Evolutionary conservation across 1,140 invertebrate species (phyloP).

Genomic region (Psix sp.): DNA sequence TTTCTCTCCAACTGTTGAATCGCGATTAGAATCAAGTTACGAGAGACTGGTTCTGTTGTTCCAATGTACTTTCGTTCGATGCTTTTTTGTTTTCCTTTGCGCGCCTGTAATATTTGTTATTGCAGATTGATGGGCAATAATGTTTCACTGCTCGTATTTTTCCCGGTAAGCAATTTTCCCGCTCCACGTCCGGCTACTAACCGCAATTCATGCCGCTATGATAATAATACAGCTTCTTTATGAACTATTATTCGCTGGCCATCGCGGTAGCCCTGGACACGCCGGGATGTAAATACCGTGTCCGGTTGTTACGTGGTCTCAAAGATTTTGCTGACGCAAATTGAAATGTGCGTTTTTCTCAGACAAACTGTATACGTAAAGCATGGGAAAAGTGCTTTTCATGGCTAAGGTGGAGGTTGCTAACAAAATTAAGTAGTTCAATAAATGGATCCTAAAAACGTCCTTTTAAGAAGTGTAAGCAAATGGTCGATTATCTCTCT

Average conservation of each 20-base stretch:
- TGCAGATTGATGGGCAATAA: conserved; percentile 55
- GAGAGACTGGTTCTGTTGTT: too few species aligned
- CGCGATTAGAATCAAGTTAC: too few species aligned
- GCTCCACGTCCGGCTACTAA: conserved; percentile 53
- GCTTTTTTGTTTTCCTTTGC: conserved; percentile 31
- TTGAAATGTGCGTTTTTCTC: conserved; percentile 38
- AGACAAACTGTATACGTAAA: not conserved
- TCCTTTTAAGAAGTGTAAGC: too few species aligned
- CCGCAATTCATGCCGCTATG: conserved; percentile 59
- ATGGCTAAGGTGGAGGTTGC: too few species aligned
- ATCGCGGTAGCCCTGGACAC: conserved; percentile 48
- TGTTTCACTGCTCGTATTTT: conserved; percentile 51
- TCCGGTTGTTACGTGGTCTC: conserved; percentile 46
- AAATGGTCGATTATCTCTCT: too few species aligned
- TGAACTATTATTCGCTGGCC: conserved; percentile 64
- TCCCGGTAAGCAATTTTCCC: conserved; percentile 53
- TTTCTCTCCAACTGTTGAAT: too few species aligned
- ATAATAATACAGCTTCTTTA: conserved; percentile 66
- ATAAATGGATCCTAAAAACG: too few species aligned
- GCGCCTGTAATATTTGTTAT: conserved; percentile 50
- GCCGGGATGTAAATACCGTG: conserved; percentile 48
- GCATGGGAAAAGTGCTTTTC: conserved; percentile 24
- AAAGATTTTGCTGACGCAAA: conserved; percentile 42
- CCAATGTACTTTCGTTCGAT: conserved; percentile 19
- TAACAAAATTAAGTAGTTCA: too few species aligned